Evolutionary conservation across 2,113 vertebrate species (phyloP).

Genomic region (Labeo rohita): DNA sequence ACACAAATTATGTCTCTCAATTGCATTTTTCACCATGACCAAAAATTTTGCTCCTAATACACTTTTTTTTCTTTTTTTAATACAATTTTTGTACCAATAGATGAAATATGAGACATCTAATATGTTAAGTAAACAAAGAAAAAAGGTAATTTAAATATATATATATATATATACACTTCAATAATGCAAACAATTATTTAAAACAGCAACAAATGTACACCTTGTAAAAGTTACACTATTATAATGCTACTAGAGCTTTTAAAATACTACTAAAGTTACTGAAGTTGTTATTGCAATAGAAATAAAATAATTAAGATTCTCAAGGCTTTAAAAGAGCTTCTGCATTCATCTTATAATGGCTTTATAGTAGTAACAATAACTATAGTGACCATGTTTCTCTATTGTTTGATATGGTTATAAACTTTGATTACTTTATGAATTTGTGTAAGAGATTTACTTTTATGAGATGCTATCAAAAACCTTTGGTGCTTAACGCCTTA

Average conservation of each 20-base stretch:
- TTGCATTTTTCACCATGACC: too few relatives aligned
- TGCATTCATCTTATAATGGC: not conserved
- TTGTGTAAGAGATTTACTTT: not conserved
- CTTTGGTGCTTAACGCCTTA: not conserved
- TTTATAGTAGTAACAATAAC: not conserved
- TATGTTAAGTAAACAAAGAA: too few relatives aligned
- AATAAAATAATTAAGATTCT: too few relatives aligned
- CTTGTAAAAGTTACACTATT: not conserved
- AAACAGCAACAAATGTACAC: not conserved
- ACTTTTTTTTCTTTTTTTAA: too few relatives aligned
- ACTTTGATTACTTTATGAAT: not conserved
- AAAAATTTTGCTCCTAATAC: too few relatives aligned
- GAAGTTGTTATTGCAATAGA: too few relatives aligned
- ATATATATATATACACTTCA: too few relatives aligned
- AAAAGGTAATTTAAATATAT: too few relatives aligned
- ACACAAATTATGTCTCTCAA: too few relatives aligned
- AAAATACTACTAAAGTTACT: not conserved
- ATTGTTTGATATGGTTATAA: not conserved
- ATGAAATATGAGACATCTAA: too few relatives aligned
- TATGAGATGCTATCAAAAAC: not conserved
- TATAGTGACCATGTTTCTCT: not conserved
- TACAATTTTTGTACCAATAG: too few relatives aligned
- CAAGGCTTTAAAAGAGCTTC: not conserved
- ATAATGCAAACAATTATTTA: not conserved
- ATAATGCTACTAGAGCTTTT: too few relatives aligned